Evolutionary conservation across 2,888 invertebrate genomes (phyloP), one percentile per base, ranked within the genome.

Genomic region (Torymus texanus): DNA sequence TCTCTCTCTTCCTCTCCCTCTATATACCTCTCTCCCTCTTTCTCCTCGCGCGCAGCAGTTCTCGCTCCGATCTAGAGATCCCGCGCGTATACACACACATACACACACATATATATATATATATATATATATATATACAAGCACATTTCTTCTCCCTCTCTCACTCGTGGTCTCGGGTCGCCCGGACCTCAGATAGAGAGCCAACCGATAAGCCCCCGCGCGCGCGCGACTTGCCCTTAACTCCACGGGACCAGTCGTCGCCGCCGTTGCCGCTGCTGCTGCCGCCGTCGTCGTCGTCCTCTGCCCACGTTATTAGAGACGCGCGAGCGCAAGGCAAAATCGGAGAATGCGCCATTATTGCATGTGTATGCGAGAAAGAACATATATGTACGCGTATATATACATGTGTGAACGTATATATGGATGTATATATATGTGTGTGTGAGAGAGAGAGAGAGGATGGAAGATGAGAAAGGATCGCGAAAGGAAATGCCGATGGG

Each of bases 321-420:
- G 86, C 84, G 84, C 29, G 29, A 3, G 29, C 41, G 41, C 21
- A 21, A 41, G 41, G 85, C 66, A 85, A 87, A 87, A 87, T 87
- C 86, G 83, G 83, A 84, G 86, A 86, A 86, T 84, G 86, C 83
- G 82, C 85, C 86, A 86, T 87, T 87, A 86, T 87, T 86, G 85
- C 16, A 24, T 5, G 16, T 10, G 62, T 13, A 16, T 18, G 59
- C 58, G 21, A 18, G 51, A 21, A 10, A 11, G 13, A 16, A 14
- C 18, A 0, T n/a, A 24, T 13, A 14, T 18, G 51, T 24, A 11
- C 4, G 13, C n/a, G n/a, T 50, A 4, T 14, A 24, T 12, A 73
- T 86, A 85, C 18, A 5, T n/a, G n/a, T n/a, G n/a, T n/a, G n/a
- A n/a, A n/a, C n/a, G n/a, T 13, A 73, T 8, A 8, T 41, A 41